These are phyloP conservation scores for Ciona savignyi DNA, from an alignment of 23 tunicate genomes.

Conservation along the genomic window DNA sequence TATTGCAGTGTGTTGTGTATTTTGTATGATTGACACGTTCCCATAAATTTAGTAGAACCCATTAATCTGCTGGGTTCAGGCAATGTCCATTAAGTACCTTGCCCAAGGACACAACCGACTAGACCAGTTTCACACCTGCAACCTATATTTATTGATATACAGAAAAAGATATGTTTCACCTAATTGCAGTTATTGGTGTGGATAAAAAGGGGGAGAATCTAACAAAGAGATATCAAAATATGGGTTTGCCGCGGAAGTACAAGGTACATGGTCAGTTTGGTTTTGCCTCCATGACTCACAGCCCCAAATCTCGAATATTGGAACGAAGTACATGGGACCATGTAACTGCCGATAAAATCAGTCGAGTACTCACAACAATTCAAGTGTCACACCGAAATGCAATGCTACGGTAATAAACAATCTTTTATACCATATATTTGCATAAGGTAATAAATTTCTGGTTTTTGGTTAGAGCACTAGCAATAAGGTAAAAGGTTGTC, in stretches of 20 bases:
- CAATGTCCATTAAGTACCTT: too few species aligned
- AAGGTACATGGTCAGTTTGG: constrained; percentile 4
- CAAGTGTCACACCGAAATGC: constrained; percentile 18
- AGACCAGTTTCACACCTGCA: too few species aligned
- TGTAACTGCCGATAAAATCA: not conserved
- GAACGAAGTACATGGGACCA: constrained; percentile 17
- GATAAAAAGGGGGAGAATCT: constrained; percentile 3
- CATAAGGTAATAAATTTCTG: too few species aligned
- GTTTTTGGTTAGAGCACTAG: too few species aligned
- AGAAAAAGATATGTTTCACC: too few species aligned
- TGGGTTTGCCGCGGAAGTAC: not conserved
- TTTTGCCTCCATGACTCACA: not conserved
- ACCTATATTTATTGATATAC: too few species aligned
- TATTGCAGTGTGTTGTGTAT: too few species aligned
- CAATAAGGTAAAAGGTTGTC: too few species aligned
- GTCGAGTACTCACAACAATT: not conserved
- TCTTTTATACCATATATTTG: not conserved
- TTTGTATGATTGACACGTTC: too few species aligned
- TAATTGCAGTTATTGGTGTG: constrained; percentile 14
- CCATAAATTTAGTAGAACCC: too few species aligned
- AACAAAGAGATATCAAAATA: not conserved
- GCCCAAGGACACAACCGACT: too few species aligned
- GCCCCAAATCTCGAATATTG: not conserved
- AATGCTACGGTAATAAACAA: not conserved
- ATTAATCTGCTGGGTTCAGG: too few species aligned